Evolutionary conservation across 2,113 vertebrate genomes (phyloP).

Genomic region (Lepisosteus oculatus): DNA sequence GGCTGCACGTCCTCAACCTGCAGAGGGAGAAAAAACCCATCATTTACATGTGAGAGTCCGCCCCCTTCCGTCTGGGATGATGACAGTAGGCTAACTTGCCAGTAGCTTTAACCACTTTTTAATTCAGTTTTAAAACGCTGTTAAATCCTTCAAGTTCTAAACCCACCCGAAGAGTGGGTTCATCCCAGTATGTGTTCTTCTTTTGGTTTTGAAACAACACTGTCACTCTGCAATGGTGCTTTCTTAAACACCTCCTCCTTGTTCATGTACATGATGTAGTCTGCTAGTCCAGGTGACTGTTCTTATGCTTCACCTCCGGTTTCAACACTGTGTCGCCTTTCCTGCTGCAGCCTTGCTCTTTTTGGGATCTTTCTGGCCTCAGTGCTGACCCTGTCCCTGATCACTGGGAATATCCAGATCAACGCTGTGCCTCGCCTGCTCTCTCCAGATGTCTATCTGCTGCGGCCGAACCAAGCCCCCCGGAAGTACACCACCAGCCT

Average conservation of each 20-base stretch:
- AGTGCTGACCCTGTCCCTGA: conserved; percentile 78
- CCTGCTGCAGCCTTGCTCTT: conserved; percentile 73
- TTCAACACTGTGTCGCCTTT: neutral
- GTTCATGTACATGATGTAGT: too few species aligned
- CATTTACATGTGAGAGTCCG: conserved; percentile 58
- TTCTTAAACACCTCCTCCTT: too few species aligned
- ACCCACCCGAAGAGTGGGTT: too few species aligned
- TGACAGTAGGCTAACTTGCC: neutral
- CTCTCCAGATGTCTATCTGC: conserved; percentile 80
- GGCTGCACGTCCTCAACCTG: conserved; percentile 85
- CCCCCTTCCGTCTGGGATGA: neutral
- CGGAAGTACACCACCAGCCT: conserved; percentile 80
- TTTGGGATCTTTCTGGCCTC: conserved; percentile 82
- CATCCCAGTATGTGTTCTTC: too few species aligned
- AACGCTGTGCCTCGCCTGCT: conserved; percentile 75
- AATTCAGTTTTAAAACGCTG: too few species aligned
- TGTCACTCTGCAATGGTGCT: too few species aligned
- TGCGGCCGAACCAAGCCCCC: conserved; percentile 65
- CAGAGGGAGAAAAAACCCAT: conserved; percentile 81
- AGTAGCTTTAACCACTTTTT: too few species aligned
- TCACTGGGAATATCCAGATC: conserved; percentile 83
- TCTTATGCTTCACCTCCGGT: too few species aligned
- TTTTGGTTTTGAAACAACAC: too few species aligned
- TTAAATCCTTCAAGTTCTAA: too few species aligned
- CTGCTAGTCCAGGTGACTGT: too few species aligned